These are phyloP conservation scores for Melipona beecheii DNA, from an alignment of 2,888 invertebrate genomes.

Conservation along the genomic window DNA sequence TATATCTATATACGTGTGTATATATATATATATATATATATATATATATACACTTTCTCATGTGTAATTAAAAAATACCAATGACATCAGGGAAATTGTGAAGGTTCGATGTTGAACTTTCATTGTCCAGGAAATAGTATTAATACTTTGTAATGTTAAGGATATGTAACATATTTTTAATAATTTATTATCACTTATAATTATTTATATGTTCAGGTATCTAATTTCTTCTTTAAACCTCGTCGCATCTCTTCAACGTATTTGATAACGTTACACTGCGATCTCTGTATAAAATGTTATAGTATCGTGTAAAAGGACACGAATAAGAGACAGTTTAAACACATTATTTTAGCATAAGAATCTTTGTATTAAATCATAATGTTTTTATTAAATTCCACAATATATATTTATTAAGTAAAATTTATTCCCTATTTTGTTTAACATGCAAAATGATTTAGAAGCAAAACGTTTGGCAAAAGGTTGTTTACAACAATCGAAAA, in stretches of 20 bases:
- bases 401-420: neutral
- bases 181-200: conserved; percentile 60
- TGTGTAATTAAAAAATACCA: neutral
- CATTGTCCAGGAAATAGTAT: conserved; percentile 65
- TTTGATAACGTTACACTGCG: neutral
- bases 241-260: neutral
- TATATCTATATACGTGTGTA: neutral
- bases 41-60: neutral
- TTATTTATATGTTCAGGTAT: conserved; percentile 23
- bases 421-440: neutral
- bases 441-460: neutral
- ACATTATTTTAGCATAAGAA: conserved; percentile 18
- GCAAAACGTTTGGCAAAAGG: no score
- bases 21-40: neutral
- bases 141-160: conserved; percentile 51
- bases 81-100: conserved; percentile 48
- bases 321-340: conserved; percentile 34
- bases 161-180: conserved; percentile 51
- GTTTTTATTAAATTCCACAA: conserved; percentile 46
- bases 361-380: conserved; percentile 40
- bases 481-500: no score
- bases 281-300: conserved; percentile 14
- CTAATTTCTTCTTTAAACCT: neutral
- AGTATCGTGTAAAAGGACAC: conserved; percentile 9
- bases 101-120: conserved; percentile 44